Conservation (phyloP, 2,113 vertebrate species). For the Dicaeum eximium region DNA sequence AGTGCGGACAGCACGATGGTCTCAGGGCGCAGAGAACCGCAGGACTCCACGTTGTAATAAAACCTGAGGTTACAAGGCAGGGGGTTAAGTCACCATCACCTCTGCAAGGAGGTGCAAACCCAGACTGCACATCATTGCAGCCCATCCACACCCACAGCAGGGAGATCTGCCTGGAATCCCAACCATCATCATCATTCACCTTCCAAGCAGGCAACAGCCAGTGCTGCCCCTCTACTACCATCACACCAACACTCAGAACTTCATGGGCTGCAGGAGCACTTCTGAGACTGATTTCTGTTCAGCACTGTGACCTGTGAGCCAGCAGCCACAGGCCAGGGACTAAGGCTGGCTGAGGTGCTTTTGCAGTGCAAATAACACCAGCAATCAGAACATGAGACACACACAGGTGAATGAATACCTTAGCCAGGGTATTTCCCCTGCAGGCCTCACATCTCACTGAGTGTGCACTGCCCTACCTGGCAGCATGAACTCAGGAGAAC, state of each 20-base stretch:
- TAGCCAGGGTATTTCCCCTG: neutral
- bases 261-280: neutral
- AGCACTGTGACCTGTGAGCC: fast-evolving
- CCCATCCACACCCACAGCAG: neutral
- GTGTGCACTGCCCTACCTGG: neutral
- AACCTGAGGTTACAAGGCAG: constrained; percentile 76
- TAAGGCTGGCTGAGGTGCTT: neutral
- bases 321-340: neutral
- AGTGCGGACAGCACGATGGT: constrained; percentile 93
- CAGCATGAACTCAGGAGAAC: neutral
- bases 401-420: neutral
- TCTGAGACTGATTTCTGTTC: neutral
- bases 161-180: neutral
- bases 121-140: neutral
- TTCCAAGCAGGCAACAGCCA: neutral
- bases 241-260: neutral
- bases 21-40: constrained; percentile 92
- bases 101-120: neutral
- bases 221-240: fast-evolving
- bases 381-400: neutral
- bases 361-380: neutral
- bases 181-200: neutral
- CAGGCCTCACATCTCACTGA: neutral
- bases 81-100: neutral
- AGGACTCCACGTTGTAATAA: constrained; percentile 96